A percentile compares a stretch with the other conserved stretches of the same genome.
Evolutionary conservation across 2,113 vertebrate species (phyloP).

Genomic region (Anser cygnoides): DNA sequence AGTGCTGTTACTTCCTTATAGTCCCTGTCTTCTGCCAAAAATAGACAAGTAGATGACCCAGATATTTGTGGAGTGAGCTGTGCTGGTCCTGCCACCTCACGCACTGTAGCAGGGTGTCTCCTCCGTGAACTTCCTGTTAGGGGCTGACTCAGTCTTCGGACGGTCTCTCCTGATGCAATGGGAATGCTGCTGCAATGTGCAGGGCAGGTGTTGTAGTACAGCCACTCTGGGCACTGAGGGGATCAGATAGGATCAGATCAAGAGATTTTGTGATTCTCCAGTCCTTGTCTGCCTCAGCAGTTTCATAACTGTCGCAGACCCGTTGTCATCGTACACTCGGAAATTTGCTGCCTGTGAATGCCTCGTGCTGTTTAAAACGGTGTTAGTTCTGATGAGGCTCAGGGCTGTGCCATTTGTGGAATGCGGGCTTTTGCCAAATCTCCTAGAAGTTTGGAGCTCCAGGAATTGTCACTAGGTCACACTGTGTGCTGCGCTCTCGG

Average conservation of each 20-base stretch:
- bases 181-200: accelerated
- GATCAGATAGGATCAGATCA: background rate
- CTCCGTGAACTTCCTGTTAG: background rate
- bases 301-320: background rate
- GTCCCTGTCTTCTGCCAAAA: background rate
- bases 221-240: accelerated
- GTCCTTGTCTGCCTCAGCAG: background rate
- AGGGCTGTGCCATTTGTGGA: background rate
- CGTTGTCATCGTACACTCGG: background rate
- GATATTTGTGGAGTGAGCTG: background rate
- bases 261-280: background rate
- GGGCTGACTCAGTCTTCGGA: background rate
- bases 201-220: background rate
- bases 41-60: background rate
- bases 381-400: background rate
- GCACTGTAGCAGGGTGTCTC: accelerated
- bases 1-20: background rate
- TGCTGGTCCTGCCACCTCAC: accelerated
- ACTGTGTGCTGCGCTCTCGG: background rate
- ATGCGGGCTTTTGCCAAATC: background rate
- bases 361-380: background rate
- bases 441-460: background rate
- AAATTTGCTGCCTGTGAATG: background rate
- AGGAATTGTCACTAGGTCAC: background rate
- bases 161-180: background rate